Conservation (phyloP, 2,888 invertebrate species). For the Pharmacophagus antenor region DNA sequence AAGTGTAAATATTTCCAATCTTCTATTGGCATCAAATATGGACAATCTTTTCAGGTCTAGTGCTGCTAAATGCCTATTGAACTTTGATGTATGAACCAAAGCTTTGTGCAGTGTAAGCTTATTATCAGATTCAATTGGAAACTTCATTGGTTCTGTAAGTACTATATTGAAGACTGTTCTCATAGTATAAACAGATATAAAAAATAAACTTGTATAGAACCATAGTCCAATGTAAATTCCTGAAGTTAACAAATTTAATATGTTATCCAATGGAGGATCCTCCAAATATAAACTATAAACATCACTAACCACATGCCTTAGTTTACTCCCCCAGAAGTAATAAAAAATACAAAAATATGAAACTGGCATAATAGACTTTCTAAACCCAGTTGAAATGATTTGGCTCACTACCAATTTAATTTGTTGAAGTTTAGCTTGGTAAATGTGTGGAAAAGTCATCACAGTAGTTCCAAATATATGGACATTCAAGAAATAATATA, state of each 20-base stretch:
- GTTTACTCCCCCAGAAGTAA: slow-evolving; percentile 80
- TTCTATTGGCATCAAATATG: slow-evolving; percentile 80
- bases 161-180: slow-evolving; percentile 85
- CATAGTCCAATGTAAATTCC: slow-evolving; percentile 83
- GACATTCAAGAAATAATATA: slow-evolving; percentile 79
- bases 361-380: slow-evolving; percentile 82
- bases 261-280: slow-evolving; percentile 71
- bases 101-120: slow-evolving; percentile 82
- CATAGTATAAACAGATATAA: slow-evolving; percentile 86
- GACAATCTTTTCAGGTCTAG: slow-evolving; percentile 86
- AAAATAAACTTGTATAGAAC: slow-evolving; percentile 85
- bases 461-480: slow-evolving; percentile 78
- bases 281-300: slow-evolving; percentile 79
- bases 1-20: slow-evolving; percentile 85
- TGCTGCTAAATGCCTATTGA: slow-evolving; percentile 88
- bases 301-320: slow-evolving; percentile 74
- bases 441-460: slow-evolving; percentile 85
- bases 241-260: slow-evolving; percentile 68
- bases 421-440: slow-evolving; percentile 85
- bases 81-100: slow-evolving; percentile 82
- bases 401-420: slow-evolving; percentile 81
- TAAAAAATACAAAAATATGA: slow-evolving; percentile 83
- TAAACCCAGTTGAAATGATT: slow-evolving; percentile 81
- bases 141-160: slow-evolving; percentile 85
- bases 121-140: slow-evolving; percentile 80